Base-by-base conservation (phyloP, 2,797 vertebrate genomes). In the Pitangus sulphuratus region DNA sequence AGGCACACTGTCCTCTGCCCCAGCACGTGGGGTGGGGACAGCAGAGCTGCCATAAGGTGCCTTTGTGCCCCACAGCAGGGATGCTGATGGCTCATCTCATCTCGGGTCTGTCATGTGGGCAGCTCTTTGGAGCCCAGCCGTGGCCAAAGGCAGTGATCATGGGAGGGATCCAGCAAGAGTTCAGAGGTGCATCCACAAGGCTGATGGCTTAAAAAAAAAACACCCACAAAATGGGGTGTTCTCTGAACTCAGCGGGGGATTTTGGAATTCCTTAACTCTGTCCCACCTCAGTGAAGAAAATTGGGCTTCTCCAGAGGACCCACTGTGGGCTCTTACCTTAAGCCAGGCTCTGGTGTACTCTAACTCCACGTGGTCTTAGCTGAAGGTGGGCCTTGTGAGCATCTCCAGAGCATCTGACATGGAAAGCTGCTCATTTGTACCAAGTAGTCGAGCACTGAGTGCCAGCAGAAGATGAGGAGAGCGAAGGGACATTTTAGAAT, bases 361-460 rank as follows among this genome's bases (percentile, higher is more conserved):
- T 42, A 48, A 15, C 4, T 44, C 25, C 24, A 13, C 0, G 0
- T 24, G 9, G 19, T 45, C n/a, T 71, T 47, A 84, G 57, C 45
- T 81, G 48, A 71, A 66, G 53, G 9, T 72, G 26, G 47, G 54
- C 30, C 19, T 66, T 45, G 20, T 40, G 26, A 66, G 54, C 31
- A 58, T 31, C 68, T 81, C 70, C 45, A 45, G 62, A 71, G 37
- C 19, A 65, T n/a, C 30, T 70, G 69, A 12, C 16, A 9, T 14
- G 22, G 47, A 40, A 18, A 65, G 13, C 71, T 45, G 13, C 45
- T 54, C 7, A 0, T 12, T 30, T 51, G 12, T 53, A 47, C 56
- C 26, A 15, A 47, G 42, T 1, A 26, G 31, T 44, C 0, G 2
- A 79, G 61, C 1, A 7, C 33, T 3, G 18, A 33, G 44, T 30